Base-by-base conservation (phyloP, 2,113 vertebrate species). In the Caranx ignobilis region DNA sequence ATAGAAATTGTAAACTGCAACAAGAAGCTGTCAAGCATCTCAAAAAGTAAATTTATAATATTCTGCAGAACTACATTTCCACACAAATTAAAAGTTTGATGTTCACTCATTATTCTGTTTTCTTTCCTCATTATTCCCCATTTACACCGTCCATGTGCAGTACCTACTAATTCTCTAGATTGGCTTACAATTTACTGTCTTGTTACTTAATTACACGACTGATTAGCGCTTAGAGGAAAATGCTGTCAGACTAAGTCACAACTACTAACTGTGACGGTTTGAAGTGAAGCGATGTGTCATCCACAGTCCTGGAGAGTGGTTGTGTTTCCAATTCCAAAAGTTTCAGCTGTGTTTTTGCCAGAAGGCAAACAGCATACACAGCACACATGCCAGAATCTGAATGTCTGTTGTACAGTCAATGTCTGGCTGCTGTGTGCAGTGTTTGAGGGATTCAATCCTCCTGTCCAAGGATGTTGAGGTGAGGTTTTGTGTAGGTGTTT, bases 191-290 rank as follows among this genome's bases (percentile, higher is more conserved):
- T 21, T 16, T 37, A 32, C 5, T 5, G 48, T 55, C 72, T 45
- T 6, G 48, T 75, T 35, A 18, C 26, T 57, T 65, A 56, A 45
- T 65, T 64, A 75, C 9, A 75, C 26, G 15, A 56, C 43, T 37
- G 74, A 67, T 57, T 76, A 26, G 26, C 1, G 37, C 62, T 75
- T 39, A 56, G 31, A 66, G 12, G 48, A 39, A 57, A 55, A 39
- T 6, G 4, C 34, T n/a, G 47, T 45, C 47, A 32, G 15, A 15
- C 9, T 34, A 15, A 26, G 26, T 55, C 18, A 48, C 26, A 66
- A 3, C 41, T 2, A n/a, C 18, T 55, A 3, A 9, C 8, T 41
- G 8, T 41, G 39, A 41, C 8, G 11, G 39, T 41, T 41, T 41
- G 39, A 41, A 41, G 39, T 41, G 39, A 59, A 21, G 50, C 19